Evolutionary conservation across 2,797 vertebrate genomes (phyloP).

Genomic region (Agapornis canus): DNA sequence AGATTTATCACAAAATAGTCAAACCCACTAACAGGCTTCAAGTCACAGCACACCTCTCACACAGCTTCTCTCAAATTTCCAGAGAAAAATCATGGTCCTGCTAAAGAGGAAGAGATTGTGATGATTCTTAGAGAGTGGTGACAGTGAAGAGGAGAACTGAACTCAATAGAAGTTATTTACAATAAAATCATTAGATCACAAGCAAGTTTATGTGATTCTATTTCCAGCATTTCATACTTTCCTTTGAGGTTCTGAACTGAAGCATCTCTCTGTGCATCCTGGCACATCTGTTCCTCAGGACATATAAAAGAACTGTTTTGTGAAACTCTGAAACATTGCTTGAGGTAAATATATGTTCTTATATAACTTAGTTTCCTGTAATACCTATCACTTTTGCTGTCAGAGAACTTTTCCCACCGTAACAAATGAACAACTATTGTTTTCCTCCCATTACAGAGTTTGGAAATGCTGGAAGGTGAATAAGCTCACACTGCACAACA

Average conservation of each 20-base stretch:
- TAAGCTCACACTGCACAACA: neutral
- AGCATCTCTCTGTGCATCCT: neutral
- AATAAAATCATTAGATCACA: neutral
- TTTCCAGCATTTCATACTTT: neutral
- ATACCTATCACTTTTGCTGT: neutral
- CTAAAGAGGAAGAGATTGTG: neutral
- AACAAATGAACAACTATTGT: neutral
- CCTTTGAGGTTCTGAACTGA: neutral
- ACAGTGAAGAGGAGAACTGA: neutral
- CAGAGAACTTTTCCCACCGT: neutral
- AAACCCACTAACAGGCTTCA: neutral
- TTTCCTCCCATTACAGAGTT: neutral
- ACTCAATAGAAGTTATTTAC: neutral
- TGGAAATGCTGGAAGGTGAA: neutral
- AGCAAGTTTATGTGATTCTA: neutral
- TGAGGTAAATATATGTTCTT: neutral
- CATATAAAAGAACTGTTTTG: neutral
- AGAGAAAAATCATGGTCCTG: neutral
- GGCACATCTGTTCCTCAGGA: neutral
- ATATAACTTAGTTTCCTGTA: neutral
- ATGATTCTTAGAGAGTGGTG: neutral
- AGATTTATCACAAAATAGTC: neutral
- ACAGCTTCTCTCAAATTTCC: neutral
- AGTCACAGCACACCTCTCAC: neutral
- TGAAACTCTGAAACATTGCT: neutral